These are phyloP conservation scores for Pristis pectinata DNA, from an alignment of 2,797 vertebrate species.

Conservation along the genomic window DNA sequence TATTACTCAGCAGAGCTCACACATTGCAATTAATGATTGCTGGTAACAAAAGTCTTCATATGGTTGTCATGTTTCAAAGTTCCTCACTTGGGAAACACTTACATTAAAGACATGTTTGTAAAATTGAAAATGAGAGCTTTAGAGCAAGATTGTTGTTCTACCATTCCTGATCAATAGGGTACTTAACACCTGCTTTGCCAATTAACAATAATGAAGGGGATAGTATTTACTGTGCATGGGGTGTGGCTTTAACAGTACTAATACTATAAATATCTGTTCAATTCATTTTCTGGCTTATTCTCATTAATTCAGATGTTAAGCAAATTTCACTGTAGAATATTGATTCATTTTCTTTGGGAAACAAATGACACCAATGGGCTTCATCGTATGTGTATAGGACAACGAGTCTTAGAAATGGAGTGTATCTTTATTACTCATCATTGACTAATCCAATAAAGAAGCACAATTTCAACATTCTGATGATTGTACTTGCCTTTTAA, in stretches of 20 bases:
- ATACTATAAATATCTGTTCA: neutral
- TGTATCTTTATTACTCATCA: neutral
- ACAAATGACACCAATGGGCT: neutral
- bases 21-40: neutral
- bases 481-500: neutral
- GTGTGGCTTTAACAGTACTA: neutral
- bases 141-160: constrained; percentile 2
- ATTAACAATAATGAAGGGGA: neutral
- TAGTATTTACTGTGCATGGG: neutral
- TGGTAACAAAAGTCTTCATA: neutral
- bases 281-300: neutral
- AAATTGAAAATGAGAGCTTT: constrained; percentile 29
- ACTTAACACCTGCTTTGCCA: neutral
- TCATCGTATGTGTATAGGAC: neutral
- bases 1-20: neutral
- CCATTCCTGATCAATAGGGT: neutral
- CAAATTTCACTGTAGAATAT: neutral
- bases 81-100: neutral
- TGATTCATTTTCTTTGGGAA: neutral
- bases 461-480: neutral
- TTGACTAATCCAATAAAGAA: neutral
- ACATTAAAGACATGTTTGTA: constrained; percentile 7
- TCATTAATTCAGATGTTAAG: neutral
- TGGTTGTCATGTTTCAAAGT: constrained; percentile 15
- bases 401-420: neutral